phyloP scores from a whole-genome alignment of 2,113 vertebrate genomes.

The Rhea americana region DNA sequence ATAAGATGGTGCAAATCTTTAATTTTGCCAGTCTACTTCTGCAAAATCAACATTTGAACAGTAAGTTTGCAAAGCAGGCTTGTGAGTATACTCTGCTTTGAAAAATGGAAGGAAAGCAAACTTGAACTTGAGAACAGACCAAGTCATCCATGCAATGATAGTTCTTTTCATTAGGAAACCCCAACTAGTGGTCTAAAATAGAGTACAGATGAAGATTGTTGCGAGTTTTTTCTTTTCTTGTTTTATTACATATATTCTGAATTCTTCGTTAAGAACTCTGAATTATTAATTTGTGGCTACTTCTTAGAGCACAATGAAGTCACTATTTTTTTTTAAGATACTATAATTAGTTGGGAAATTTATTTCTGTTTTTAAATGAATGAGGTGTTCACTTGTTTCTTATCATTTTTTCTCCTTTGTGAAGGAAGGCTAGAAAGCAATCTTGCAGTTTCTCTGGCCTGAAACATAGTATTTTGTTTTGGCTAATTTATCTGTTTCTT shows the following conservation, averaged over 20 bases:
- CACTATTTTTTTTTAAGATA: neutral
- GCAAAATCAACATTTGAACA: neutral
- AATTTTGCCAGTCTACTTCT: neutral
- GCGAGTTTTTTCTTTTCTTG: fast-evolving
- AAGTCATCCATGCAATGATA: neutral
- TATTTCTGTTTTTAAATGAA: neutral
- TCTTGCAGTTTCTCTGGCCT: neutral
- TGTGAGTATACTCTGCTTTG: neutral
- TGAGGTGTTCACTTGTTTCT: neutral
- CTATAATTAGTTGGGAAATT: neutral
- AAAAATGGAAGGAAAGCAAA: neutral
- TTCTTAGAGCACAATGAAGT: neutral
- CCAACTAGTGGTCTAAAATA: neutral
- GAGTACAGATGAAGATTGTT: neutral
- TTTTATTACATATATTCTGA: neutral
- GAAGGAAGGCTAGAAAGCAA: neutral
- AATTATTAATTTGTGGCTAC: neutral
- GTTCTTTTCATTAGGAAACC: neutral
- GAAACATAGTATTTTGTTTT: neutral
- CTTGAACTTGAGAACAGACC: neutral
- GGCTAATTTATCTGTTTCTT: neutral
- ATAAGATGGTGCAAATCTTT: neutral
- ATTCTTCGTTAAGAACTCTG: too few species aligned
- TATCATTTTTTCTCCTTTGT: neutral
- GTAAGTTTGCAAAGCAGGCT: neutral